Conservation (phyloP, 1,140 invertebrate species). For the Patella vulgata region DNA sequence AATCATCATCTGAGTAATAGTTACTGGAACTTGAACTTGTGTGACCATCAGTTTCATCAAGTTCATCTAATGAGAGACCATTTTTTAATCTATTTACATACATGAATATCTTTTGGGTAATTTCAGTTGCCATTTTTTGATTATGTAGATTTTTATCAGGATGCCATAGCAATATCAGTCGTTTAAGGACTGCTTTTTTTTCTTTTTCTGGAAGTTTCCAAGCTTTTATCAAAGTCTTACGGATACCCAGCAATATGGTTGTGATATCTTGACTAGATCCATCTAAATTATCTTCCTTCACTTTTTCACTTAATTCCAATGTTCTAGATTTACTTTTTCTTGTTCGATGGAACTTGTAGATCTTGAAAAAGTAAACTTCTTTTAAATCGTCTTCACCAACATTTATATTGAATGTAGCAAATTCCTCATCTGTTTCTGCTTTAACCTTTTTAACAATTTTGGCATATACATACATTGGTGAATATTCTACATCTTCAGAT, state of each 20-base stretch:
- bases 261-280: slow-evolving; percentile 8
- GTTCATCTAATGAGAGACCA: slow-evolving; percentile 24
- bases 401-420: slow-evolving; percentile 34
- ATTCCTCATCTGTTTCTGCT: neutral
- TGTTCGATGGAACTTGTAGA: slow-evolving; percentile 45
- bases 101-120: slow-evolving; percentile 45
- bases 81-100: slow-evolving; percentile 31
- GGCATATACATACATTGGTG: slow-evolving; percentile 35
- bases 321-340: neutral
- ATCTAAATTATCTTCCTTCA: neutral
- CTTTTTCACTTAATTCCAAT: neutral
- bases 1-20: neutral
- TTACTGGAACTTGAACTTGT: slow-evolving; percentile 2
- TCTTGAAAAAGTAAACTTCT: slow-evolving; percentile 31
- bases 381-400: slow-evolving; percentile 27
- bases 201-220: slow-evolving; percentile 39
- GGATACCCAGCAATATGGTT: slow-evolving; percentile 31
- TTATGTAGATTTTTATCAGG: slow-evolving; percentile 60
- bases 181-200: slow-evolving; percentile 50
- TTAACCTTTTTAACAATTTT: slow-evolving; percentile 32
- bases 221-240: slow-evolving; percentile 34
- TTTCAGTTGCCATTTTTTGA: slow-evolving; percentile 42
- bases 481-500: slow-evolving; percentile 1
- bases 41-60: slow-evolving; percentile 12
- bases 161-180: slow-evolving; percentile 58